A percentile compares a stretch with the other conserved stretches of the same genome.
Conservation (phyloP, 2,797 vertebrate species). For the Chrysocyon brachyurus region DNA sequence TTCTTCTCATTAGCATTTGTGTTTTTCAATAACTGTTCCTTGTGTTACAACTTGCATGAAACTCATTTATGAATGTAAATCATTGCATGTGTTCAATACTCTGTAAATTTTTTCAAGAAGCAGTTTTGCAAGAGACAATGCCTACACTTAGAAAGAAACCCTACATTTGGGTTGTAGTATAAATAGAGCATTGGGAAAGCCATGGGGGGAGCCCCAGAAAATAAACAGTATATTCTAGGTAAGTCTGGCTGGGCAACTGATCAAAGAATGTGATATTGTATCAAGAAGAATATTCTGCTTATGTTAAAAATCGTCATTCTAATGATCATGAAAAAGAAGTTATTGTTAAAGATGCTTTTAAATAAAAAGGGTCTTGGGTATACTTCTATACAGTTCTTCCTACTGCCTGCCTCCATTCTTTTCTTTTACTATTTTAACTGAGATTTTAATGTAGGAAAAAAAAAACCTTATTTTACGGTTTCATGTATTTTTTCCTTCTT, state of each 20-base stretch:
- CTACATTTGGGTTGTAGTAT: neutral
- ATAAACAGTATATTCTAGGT: neutral
- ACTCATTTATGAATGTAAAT: neutral
- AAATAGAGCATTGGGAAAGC: neutral
- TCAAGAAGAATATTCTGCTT: neutral
- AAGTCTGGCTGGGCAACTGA: neutral
- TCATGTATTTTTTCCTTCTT: neutral
- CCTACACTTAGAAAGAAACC: neutral
- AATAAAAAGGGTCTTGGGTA: neutral
- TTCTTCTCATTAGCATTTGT: neutral
- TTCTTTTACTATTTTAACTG: neutral
- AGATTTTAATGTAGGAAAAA: neutral
- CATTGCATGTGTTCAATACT: neutral
- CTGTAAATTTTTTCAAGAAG: constrained; percentile 17
- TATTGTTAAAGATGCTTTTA: neutral
- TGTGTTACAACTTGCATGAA: neutral
- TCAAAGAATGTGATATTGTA: neutral
- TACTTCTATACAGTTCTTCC: neutral
- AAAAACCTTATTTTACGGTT: neutral
- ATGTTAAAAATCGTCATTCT: neutral
- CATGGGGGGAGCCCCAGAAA: neutral
- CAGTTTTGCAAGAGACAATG: neutral
- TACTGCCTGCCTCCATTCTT: neutral
- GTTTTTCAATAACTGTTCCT: neutral
- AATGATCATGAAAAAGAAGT: neutral